Evolutionary conservation across 2,888 invertebrate genomes (phyloP).

Genomic region (Dorcus hopei): DNA sequence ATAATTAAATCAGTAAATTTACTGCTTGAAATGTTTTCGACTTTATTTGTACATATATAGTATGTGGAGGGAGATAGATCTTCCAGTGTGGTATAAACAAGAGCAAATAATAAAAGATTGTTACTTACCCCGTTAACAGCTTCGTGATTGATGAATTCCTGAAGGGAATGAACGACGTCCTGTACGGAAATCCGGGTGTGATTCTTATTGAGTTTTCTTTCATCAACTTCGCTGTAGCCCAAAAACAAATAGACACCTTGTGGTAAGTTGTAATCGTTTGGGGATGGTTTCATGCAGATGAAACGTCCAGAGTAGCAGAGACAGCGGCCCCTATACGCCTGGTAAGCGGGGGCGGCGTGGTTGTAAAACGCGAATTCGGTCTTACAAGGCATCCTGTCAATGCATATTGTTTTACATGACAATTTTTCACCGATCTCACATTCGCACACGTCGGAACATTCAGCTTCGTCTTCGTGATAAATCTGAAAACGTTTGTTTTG

Average conservation of each 20-base stretch:
- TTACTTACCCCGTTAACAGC: slow-evolving; percentile 66
- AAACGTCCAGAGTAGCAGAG: slow-evolving; percentile 89
- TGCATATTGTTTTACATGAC: slow-evolving; percentile 85
- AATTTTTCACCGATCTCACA: slow-evolving; percentile 76
- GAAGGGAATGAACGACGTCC: slow-evolving; percentile 78
- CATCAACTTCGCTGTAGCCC: slow-evolving; percentile 88
- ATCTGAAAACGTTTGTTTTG: slow-evolving; percentile 55
- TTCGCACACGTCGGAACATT: slow-evolving; percentile 87
- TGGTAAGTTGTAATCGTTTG: slow-evolving; percentile 71
- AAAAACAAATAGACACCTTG: slow-evolving; percentile 86
- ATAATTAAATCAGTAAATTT: no score
- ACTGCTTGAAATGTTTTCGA: no score
- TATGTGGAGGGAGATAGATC: no score
- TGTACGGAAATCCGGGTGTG: slow-evolving; percentile 82
- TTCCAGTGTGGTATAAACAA: no score
- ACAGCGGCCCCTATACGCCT: slow-evolving; percentile 84
- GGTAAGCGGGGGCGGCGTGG: slow-evolving; percentile 86
- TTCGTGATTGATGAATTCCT: slow-evolving; percentile 72
- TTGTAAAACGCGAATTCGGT: slow-evolving; percentile 86
- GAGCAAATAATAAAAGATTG: no score
- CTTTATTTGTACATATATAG: no score
- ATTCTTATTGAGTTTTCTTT: slow-evolving; percentile 70
- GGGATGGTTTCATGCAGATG: slow-evolving; percentile 85
- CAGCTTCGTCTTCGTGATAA: slow-evolving; percentile 80
- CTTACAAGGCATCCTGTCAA: slow-evolving; percentile 81